Conservation (phyloP, 2,888 invertebrate genomes). For the Danaus chrysippus region DNA sequence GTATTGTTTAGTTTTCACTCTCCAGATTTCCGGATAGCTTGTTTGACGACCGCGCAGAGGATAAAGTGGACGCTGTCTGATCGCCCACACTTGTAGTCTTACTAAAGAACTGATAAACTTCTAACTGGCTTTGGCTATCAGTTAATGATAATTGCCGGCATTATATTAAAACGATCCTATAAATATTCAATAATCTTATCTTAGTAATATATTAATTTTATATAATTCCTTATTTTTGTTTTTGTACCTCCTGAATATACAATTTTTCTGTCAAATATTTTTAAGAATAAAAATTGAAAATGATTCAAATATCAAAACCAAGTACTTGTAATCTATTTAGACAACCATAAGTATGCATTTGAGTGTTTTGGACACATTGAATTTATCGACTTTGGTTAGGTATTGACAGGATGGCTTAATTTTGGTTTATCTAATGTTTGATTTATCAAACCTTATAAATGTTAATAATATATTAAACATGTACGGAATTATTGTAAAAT, state of each 20-base stretch:
- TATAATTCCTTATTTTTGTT: constrained; percentile 16
- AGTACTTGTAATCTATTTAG: too few relatives aligned
- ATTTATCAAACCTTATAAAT: too few relatives aligned
- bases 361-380: too few relatives aligned
- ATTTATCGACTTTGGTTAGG: too few relatives aligned
- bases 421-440: too few relatives aligned
- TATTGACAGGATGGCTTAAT: too few relatives aligned
- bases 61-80: constrained; percentile 46
- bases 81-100: constrained; percentile 29
- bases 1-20: constrained; percentile 10
- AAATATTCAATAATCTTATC: constrained; percentile 34
- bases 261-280: too few relatives aligned
- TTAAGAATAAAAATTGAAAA: too few relatives aligned
- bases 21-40: constrained; percentile 33
- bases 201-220: constrained; percentile 21
- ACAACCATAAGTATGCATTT: too few relatives aligned
- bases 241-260: not conserved
- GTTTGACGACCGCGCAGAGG: constrained; percentile 43
- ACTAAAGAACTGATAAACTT: constrained; percentile 54
- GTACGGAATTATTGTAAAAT: too few relatives aligned
- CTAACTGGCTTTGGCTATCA: constrained; percentile 49
- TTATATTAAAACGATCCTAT: constrained; percentile 33
- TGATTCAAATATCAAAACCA: too few relatives aligned
- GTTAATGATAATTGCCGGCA: constrained; percentile 42
- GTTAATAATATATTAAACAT: too few relatives aligned